Conservation (phyloP, 2,113 vertebrate genomes). For the Panthera leo region DNA sequence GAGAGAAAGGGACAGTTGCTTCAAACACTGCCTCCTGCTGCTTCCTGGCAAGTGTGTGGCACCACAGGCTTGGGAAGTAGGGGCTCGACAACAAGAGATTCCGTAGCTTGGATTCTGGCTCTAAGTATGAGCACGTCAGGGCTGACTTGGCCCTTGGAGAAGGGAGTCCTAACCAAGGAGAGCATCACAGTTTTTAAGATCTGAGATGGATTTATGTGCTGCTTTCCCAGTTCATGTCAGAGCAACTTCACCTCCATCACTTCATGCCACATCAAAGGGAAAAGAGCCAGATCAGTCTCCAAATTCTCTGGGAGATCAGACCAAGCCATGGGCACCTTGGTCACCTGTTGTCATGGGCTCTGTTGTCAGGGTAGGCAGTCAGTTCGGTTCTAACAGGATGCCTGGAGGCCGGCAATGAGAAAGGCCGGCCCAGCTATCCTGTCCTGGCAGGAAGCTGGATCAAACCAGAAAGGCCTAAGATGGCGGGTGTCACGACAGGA, state of each 20-base stretch:
- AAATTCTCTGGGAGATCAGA: background rate
- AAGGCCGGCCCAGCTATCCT: background rate
- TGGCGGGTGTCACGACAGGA: background rate
- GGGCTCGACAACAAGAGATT: background rate
- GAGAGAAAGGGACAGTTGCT: background rate
- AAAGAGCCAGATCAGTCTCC: background rate
- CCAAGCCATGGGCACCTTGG: background rate
- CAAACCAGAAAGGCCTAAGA: background rate
- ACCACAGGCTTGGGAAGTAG: background rate
- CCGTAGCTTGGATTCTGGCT: background rate
- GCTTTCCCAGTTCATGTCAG: background rate
- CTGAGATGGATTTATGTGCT: background rate
- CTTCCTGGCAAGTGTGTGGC: background rate
- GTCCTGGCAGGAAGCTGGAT: background rate
- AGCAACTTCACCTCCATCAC: background rate
- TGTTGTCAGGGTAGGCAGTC: background rate
- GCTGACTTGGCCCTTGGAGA: background rate
- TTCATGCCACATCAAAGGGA: background rate
- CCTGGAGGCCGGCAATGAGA: background rate
- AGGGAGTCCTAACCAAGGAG: too few relatives aligned
- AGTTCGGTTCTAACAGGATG: background rate
- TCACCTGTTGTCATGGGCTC: background rate
- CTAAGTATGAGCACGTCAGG: background rate
- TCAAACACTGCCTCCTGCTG: background rate
- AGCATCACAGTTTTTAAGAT: background rate